Conservation (phyloP, 2,888 invertebrate genomes). For the Metellina segmentata region DNA sequence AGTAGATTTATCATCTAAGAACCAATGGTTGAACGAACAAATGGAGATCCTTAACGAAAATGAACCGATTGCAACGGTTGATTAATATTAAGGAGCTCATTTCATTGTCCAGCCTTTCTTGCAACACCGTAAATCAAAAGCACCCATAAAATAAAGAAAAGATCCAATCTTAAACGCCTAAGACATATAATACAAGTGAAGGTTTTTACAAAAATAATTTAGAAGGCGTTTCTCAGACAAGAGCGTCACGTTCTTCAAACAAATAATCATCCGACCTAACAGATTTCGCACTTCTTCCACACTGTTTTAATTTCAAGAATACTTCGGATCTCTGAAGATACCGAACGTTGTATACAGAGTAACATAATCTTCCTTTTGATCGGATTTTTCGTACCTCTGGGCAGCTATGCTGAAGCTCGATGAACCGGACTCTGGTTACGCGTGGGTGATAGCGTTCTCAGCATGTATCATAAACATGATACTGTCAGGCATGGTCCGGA, state of each 20-base stretch:
- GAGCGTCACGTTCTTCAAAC: conserved; percentile 8
- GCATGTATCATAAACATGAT: conserved; percentile 74
- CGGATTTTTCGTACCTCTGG: not conserved
- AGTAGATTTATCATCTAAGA: conserved; percentile 14
- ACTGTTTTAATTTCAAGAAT: not conserved
- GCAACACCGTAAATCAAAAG: not conserved
- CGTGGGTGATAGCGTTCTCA: conserved; percentile 76
- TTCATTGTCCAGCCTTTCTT: no score
- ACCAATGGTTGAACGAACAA: not conserved
- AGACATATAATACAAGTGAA: conserved; percentile 3
- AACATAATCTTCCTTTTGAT: not conserved
- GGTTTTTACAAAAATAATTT: not conserved
- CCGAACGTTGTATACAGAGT: not conserved
- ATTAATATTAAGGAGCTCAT: not conserved
- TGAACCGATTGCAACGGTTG: not conserved
- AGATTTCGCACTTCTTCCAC: not conserved
- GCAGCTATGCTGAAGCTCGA: conserved; percentile 12
- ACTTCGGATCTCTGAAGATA: not conserved
- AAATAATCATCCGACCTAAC: not conserved
- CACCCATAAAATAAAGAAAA: not conserved
- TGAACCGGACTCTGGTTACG: conserved; percentile 76
- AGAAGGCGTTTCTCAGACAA: not conserved
- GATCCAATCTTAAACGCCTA: not conserved
- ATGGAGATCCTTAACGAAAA: not conserved
- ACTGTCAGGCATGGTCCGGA: conserved; percentile 74